Evolutionary conservation across 2,888 invertebrate species (phyloP), one percentile per base, ranked within the genome.

Genomic region (Tinea semifulvella): DNA sequence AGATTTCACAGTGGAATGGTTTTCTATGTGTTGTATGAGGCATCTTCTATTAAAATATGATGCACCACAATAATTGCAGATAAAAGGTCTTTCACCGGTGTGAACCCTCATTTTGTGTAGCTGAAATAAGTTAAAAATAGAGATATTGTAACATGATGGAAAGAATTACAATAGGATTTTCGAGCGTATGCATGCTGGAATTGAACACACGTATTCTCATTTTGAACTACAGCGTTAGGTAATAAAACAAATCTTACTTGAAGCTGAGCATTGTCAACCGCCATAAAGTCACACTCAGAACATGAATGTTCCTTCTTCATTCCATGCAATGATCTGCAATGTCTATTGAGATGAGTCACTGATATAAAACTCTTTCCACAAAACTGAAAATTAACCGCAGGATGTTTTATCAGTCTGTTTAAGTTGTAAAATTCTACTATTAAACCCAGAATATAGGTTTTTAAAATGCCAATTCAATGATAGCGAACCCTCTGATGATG

Each of bases 361-460:
- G 58, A 56, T 36, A 56, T 53, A 19, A 61, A 61, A 14, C 54
- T 55, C 36, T 61, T 62, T 13, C 60, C 61, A 28, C 61, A 61
- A 22, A 48, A 61, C 61, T 61, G 46, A n/a, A 53, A 52, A n/a
- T n/a, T n/a, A n/a, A n/a, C n/a, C n/a, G n/a, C n/a, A n/a, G n/a
- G n/a, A n/a, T n/a, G n/a, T n/a, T n/a, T n/a, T n/a, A n/a, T n/a
- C n/a, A n/a, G n/a, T n/a, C n/a, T n/a, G n/a, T n/a, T n/a, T n/a
- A n/a, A n/a, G n/a, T n/a, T n/a, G n/a, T n/a, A n/a, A n/a, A n/a
- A n/a, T n/a, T n/a, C n/a, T n/a, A n/a, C n/a, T n/a, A n/a, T n/a
- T n/a, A n/a, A n/a, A n/a, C n/a, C n/a, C n/a, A n/a, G n/a, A n/a
- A n/a, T n/a, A n/a, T n/a, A n/a, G n/a, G n/a, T n/a, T n/a, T n/a